Conservation (phyloP, 1,140 invertebrate species). For the Drosophila ironensis region DNA sequence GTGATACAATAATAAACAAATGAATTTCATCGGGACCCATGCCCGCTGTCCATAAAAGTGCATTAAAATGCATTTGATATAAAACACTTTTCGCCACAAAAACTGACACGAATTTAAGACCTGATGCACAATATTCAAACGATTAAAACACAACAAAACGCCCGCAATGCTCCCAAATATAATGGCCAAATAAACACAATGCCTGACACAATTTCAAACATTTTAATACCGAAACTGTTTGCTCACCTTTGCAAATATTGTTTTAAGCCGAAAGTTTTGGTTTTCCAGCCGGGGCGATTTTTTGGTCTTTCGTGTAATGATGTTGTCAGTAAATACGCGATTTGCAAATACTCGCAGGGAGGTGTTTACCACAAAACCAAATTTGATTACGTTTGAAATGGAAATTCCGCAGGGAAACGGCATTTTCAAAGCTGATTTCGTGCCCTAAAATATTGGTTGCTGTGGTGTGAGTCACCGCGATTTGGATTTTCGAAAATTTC, state of each 20-base stretch:
- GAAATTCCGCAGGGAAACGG: no score
- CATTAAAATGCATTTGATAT: constrained; percentile 31
- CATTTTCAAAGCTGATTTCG: no score
- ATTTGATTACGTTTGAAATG: background rate
- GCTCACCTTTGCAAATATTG: constrained; percentile 2
- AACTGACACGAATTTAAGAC: constrained; percentile 36
- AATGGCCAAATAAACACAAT: constrained; percentile 14
- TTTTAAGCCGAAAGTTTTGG: background rate
- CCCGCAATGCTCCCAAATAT: background rate
- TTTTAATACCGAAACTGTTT: constrained; percentile 19
- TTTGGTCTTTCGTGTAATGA: no score
- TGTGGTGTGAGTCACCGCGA: no score
- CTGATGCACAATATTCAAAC: constrained; percentile 12
- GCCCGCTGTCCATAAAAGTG: constrained; percentile 14
- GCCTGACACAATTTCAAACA: constrained; percentile 4
- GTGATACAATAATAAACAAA: constrained; percentile 44
- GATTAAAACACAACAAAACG: constrained; percentile 9
- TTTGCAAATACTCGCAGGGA: background rate
- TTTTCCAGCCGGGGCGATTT: background rate
- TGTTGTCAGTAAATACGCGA: no score
- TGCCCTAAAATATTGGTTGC: no score
- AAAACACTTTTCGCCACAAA: constrained; percentile 39
- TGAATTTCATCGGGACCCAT: constrained; percentile 5
- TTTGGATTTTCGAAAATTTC: constrained; percentile 2
- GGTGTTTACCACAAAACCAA: background rate